Base-by-base conservation (phyloP, 1,140 invertebrate genomes). In the Heliothis subflexa region DNA sequence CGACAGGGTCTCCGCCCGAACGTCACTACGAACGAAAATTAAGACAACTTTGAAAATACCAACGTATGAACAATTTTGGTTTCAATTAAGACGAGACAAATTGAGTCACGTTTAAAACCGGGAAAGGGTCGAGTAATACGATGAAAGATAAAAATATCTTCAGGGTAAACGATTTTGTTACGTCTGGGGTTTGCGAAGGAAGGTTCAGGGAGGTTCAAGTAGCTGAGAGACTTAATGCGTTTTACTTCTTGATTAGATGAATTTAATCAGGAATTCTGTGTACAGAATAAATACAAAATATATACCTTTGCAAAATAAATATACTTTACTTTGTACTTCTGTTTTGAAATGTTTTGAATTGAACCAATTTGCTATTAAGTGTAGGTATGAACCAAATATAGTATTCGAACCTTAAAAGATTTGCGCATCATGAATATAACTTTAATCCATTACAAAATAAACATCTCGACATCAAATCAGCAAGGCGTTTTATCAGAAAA, bases 1-100 rank as follows among this genome's bases (percentile, higher is more conserved):
- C 82, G 81, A 82, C 78, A 78, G 78, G 79, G 72, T 78, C 76
- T 78, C 64, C 57, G 66, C 50, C 77, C 68, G 75, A 81, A 47
- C 68, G 66, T 18, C 59, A 74, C 47, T 52, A n/a, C 14, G 57
- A 54, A 55, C 75, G 75, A 78, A 78, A 33, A 81, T 80, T 72
- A 78, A 77, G 74, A 66, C 74, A 76, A 75, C 54, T 74, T 78
- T 50, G 59, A 54, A 66, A 64, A 57, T 76, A 72, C 73, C 73
- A 62, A 59, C 64, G 76, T 70, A 57, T 68, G 66, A 33, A 50
- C 54, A 70, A 70, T 68, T 70, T 70, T 70, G 54, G 64, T 78
- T 77, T 77, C 73, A 75, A 75, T 75, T 75, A 75, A 75, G 57
- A 14, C 47, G 25, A 62, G 73, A 75, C 57, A 62, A 75, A 75